Percentiles rank a stretch among this genome's conserved stretches.
Evolutionary conservation across 2,113 vertebrate genomes (phyloP).

Genomic region (Tupaia chinensis): DNA sequence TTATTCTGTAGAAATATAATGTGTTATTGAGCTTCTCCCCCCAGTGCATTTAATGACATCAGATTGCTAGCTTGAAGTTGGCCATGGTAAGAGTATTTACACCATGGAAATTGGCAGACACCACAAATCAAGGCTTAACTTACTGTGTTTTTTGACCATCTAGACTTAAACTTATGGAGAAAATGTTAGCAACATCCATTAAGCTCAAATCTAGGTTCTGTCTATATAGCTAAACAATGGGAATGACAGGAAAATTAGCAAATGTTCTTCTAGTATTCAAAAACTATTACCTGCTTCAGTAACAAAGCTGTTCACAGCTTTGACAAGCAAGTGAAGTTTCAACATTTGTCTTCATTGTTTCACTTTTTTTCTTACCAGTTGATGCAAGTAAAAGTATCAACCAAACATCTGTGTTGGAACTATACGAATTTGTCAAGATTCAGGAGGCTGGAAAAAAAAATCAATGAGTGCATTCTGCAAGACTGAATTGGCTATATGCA

Average conservation of each 20-base stretch:
- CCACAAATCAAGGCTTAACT: not conserved
- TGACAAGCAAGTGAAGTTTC: not conserved
- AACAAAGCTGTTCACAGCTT: not conserved
- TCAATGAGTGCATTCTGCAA: not conserved
- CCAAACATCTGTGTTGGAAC: not conserved
- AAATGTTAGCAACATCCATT: slow-evolving; percentile 27
- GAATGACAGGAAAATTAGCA: not conserved
- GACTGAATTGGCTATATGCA: not conserved
- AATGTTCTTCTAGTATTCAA: slow-evolving; percentile 29
- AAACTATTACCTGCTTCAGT: not conserved
- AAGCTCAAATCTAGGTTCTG: not conserved
- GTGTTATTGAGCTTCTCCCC: not conserved
- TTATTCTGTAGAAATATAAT: not conserved
- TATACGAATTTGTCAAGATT: not conserved
- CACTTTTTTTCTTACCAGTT: slow-evolving; percentile 17
- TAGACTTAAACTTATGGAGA: slow-evolving; percentile 22
- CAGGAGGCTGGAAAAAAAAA: not conserved
- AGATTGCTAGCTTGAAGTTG: not conserved
- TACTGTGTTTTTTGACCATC: slow-evolving; percentile 29
- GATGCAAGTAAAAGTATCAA: slow-evolving; percentile 24
- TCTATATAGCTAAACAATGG: not conserved
- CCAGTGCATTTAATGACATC: not conserved
- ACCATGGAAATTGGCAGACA: not conserved
- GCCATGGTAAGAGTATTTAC: not conserved
- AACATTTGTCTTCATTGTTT: slow-evolving; percentile 2